Evolutionary conservation across 2,797 vertebrate genomes (phyloP), one percentile per base, ranked within the genome.

Genomic region (Pseudomugil tenellus): DNA sequence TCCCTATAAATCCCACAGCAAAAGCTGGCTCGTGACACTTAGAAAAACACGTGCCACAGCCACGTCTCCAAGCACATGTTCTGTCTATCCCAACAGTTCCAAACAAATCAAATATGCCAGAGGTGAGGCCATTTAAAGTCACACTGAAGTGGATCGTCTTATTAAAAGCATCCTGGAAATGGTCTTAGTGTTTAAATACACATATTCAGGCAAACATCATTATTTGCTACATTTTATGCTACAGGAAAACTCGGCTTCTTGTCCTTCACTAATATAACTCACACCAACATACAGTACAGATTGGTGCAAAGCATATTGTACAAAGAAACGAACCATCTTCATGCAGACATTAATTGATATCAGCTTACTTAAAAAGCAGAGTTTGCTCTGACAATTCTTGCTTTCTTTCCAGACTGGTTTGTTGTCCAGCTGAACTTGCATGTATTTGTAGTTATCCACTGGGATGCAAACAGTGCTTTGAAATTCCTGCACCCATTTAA

Each of bases 1-100:
- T 86, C 76, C 51, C 76, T 54, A 71, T 77, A 70, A 84, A 87
- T 91, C 72, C 73, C 60, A 84, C 69, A 77, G 87, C 63, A 77
- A 78, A 77, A 71, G 76, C 72, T 69, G 78, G 80, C 84, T 83
- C 58, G 29, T 87, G 85, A 87, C 81, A 72, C 37, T 63, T 58
- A 72, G 53, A 70, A 61, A 67, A 79, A 81, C 81, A 86, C 78
- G 76, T 66, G 74, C 61, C 58, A 31, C 64, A 37, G 63, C 69
- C 57, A 58, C 48, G 58, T 77, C 72, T 80, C 31, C 41, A n/a
- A 71, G 57, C 12, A 84, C 85, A 69, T 56, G 74, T 72, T 76
- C 63, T 32, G 64, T 51, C 14, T 67, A 73, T 83, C 84, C 63
- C 52, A 81, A 77, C 79, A 25, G 78, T 79, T 72, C 65, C 72